A percentile compares a stretch with the other conserved stretches of the same genome.
phyloP scores from a whole-genome alignment of 2,888 invertebrate species.

The Hipparchia sbordonii region DNA sequence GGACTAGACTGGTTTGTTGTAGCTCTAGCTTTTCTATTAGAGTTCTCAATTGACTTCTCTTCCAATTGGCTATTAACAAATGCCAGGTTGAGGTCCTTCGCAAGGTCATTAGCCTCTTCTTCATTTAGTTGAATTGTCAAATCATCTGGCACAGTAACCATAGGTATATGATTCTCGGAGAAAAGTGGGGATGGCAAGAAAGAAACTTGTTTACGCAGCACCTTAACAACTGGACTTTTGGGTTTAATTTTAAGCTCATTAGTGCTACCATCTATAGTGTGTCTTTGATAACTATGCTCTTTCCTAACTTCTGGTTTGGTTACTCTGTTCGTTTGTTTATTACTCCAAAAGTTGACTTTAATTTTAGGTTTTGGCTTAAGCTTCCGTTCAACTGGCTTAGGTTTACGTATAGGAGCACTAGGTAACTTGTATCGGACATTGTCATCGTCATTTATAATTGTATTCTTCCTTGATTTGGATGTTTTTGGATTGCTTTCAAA shows the following conservation, averaged over 20 bases:
- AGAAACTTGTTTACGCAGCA: slow-evolving; percentile 69
- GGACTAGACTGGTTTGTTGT: slow-evolving; percentile 53
- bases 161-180: slow-evolving; percentile 73
- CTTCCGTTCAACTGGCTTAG: slow-evolving; percentile 58
- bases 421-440: slow-evolving; percentile 69
- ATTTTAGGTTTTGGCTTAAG: slow-evolving; percentile 69
- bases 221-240: slow-evolving; percentile 59
- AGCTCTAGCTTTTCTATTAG: slow-evolving; percentile 54
- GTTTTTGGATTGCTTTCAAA: slow-evolving; percentile 53
- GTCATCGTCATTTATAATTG: slow-evolving; percentile 59
- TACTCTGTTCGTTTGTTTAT: slow-evolving; percentile 58
- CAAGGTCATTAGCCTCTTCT: slow-evolving; percentile 71
- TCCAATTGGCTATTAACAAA: slow-evolving; percentile 53
- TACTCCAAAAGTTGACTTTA: slow-evolving; percentile 79
- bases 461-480: slow-evolving; percentile 49
- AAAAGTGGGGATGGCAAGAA: slow-evolving; percentile 74
- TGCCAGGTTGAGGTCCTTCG: slow-evolving; percentile 66
- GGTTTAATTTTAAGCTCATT: slow-evolving; percentile 50
- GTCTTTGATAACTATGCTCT: slow-evolving; percentile 57
- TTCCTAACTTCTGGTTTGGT: slow-evolving; percentile 53
- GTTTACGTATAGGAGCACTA: slow-evolving; percentile 54
- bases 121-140: slow-evolving; percentile 78
- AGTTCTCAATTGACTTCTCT: slow-evolving; percentile 46
- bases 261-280: slow-evolving; percentile 57
- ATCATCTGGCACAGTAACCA: slow-evolving; percentile 79